phyloP scores from a whole-genome alignment of 2,888 invertebrate genomes.

The Trachelus troglodyta region DNA sequence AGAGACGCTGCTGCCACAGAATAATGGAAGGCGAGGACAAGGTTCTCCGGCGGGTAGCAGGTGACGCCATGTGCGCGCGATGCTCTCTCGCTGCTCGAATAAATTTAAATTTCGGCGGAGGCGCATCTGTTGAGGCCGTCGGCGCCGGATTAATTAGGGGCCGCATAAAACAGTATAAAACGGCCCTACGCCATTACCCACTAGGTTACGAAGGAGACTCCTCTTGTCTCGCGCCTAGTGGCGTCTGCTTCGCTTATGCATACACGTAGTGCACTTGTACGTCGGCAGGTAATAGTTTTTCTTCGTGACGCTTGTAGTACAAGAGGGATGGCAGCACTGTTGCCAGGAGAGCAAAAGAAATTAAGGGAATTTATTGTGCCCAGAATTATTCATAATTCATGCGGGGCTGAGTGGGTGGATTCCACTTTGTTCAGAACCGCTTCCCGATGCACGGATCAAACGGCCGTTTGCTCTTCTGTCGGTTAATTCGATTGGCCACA shows the following conservation, averaged over 20 bases:
- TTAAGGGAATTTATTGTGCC: conserved; percentile 54
- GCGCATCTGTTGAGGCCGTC: conserved; percentile 51
- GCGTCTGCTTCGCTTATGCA: no score
- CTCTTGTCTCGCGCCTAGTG: no score
- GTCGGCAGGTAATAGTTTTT: no score
- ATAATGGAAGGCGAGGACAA: conserved; percentile 19
- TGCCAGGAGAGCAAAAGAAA: conserved; percentile 34
- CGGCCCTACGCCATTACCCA: no score
- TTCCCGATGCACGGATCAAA: conserved; percentile 54
- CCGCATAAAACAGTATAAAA: conserved; percentile 28
- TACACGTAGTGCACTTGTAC: no score
- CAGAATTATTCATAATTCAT: conserved; percentile 62
- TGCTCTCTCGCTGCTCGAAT: conserved; percentile 32
- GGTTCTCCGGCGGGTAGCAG: conserved; percentile 46
- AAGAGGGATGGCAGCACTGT: no score
- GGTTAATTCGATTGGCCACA: conserved; percentile 59
- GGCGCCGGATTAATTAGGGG: conserved; percentile 52
- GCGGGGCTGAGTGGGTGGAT: conserved; percentile 15
- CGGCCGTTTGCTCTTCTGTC: conserved; percentile 58
- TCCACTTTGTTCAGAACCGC: background rate
- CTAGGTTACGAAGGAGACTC: no score
- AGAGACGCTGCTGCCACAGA: conserved; percentile 8
- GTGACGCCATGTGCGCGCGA: conserved; percentile 44
- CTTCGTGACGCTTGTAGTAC: no score
- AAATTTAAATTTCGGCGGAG: conserved; percentile 52